Evolutionary conservation across 2,888 invertebrate genomes (phyloP).

Genomic region (Tenthredo distinguenda): DNA sequence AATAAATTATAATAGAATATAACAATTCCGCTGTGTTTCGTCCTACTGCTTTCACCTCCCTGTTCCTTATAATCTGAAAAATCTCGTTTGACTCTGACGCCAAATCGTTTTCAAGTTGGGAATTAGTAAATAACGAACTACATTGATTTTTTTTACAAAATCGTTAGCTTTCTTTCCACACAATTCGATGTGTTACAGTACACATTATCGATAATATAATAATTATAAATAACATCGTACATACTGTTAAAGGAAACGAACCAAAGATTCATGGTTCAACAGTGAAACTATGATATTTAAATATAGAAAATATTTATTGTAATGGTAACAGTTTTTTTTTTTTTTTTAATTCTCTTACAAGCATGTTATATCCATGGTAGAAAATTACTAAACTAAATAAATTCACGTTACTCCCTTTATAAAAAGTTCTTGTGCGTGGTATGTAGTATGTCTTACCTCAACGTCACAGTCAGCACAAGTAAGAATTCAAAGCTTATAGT

Average conservation of each 20-base stretch:
- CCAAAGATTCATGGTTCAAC: background rate
- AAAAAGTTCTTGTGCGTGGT: background rate
- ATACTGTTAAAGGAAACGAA: background rate
- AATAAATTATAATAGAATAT: conserved; percentile 73
- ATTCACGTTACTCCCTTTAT: background rate
- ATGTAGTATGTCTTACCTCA: background rate
- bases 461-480: background rate
- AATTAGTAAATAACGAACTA: background rate
- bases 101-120: background rate
- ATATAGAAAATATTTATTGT: background rate
- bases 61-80: background rate
- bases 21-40: background rate
- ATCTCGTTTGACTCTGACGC: background rate
- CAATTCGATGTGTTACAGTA: background rate
- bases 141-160: background rate
- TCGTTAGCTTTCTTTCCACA: background rate
- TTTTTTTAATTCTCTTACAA: background rate
- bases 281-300: background rate
- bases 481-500: background rate
- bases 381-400: background rate
- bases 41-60: background rate
- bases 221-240: background rate
- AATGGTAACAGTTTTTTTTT: background rate
- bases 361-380: background rate
- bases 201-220: background rate